phyloP scores from a whole-genome alignment of 1,140 invertebrate genomes.

The Microvelia longipes region DNA sequence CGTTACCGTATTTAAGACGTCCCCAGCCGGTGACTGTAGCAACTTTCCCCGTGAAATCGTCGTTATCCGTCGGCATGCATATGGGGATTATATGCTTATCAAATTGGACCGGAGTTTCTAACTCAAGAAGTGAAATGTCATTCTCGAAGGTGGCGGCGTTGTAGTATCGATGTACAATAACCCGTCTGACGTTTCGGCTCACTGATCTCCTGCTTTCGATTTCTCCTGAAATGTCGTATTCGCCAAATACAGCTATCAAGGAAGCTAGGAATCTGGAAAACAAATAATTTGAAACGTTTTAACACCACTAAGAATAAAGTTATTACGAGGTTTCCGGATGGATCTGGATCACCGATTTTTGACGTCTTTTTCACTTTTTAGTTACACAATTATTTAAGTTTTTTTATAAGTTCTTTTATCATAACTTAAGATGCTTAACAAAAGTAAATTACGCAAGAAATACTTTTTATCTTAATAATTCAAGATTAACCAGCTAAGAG shows the following conservation, averaged over 20 bases:
- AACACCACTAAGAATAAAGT: too few relatives aligned
- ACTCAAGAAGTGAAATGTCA: slow-evolving; percentile 67
- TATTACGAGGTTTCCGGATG: too few relatives aligned
- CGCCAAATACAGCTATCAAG: slow-evolving; percentile 75
- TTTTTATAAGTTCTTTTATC: too few relatives aligned
- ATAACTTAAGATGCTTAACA: too few relatives aligned
- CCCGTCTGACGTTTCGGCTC: slow-evolving; percentile 66
- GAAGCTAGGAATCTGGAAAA: slow-evolving; percentile 66
- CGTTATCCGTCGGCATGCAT: slow-evolving; percentile 69
- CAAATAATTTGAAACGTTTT: slow-evolving; percentile 4
- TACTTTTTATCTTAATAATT: too few relatives aligned
- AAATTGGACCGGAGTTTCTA: slow-evolving; percentile 68
- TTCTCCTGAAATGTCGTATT: slow-evolving; percentile 74
- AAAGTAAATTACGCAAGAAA: too few relatives aligned
- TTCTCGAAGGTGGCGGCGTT: slow-evolving; percentile 82
- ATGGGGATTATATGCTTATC: slow-evolving; percentile 82
- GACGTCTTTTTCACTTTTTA: too few relatives aligned
- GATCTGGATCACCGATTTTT: too few relatives aligned
- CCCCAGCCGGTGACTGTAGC: slow-evolving; percentile 72
- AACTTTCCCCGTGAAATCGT: slow-evolving; percentile 65
- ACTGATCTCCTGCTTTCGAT: slow-evolving; percentile 57
- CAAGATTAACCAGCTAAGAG: too few relatives aligned
- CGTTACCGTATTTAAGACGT: slow-evolving; percentile 40
- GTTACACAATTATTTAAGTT: too few relatives aligned
- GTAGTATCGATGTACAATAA: slow-evolving; percentile 77